Evolutionary conservation across 1,140 invertebrate species (phyloP).

Genomic region (Magallana ariakensis): DNA sequence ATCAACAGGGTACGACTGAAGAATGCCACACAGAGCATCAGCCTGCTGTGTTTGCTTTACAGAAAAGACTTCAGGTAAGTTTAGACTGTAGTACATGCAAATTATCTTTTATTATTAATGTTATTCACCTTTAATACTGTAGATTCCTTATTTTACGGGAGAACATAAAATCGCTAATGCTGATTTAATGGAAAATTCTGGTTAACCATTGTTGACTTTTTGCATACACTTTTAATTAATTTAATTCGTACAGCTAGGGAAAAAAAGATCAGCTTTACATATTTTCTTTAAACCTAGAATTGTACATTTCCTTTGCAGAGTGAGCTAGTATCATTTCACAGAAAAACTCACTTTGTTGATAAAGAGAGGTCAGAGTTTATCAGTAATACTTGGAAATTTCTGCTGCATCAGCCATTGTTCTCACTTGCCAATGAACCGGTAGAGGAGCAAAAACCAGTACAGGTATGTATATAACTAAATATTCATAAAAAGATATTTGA

Average conservation of each 20-base stretch:
- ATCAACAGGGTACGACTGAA: background rate
- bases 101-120: no score
- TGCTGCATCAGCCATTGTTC: background rate
- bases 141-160: no score
- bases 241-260: no score
- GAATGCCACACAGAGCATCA: background rate
- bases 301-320: background rate
- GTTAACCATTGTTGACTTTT: no score
- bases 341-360: background rate
- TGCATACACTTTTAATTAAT: no score
- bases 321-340: background rate
- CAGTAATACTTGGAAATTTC: background rate
- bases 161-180: no score
- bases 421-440: background rate
- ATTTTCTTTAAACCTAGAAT: no score
- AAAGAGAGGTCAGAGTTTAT: constrained; percentile 16
- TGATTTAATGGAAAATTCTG: no score
- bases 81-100: no score
- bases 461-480: background rate
- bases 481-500: no score
- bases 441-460: background rate
- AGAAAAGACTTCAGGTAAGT: constrained; percentile 10
- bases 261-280: no score
- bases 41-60: background rate
- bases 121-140: no score